Percentiles rank a stretch among this genome's conserved stretches.
Conservation (phyloP, 2,888 invertebrate genomes). For the Shargacucullia verbasci region DNA sequence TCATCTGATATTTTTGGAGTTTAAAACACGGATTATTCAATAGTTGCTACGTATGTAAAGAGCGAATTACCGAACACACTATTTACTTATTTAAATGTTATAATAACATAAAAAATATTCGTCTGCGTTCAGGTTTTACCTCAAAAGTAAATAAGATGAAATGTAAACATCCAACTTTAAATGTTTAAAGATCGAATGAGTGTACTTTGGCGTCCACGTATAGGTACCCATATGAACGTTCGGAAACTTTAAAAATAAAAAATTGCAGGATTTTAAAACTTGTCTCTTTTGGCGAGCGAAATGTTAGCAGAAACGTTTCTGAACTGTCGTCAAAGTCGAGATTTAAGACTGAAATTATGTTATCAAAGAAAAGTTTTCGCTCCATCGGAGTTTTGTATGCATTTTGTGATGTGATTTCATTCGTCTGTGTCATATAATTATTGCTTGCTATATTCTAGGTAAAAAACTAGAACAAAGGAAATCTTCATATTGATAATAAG, state of each 20-base stretch:
- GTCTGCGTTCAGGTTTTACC: neutral
- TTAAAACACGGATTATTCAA: too few species aligned
- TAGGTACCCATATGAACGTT: constrained; percentile 22
- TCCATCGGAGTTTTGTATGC: constrained; percentile 33
- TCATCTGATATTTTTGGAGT: too few species aligned
- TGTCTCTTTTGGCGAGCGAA: constrained; percentile 20
- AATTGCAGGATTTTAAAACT: constrained; percentile 26
- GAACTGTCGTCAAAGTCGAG: constrained; percentile 33
- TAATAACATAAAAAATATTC: too few species aligned
- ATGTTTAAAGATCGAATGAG: constrained; percentile 37
- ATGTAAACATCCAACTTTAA: constrained; percentile 22
- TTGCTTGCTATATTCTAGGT: too few species aligned
- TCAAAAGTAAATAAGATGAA: constrained; percentile 17
- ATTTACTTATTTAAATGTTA: too few species aligned
- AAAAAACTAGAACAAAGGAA: too few species aligned
- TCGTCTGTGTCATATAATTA: too few species aligned
- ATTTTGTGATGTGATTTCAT: constrained; percentile 47
- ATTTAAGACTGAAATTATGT: constrained; percentile 51
- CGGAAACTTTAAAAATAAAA: constrained; percentile 10
- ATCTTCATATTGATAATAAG: too few species aligned
- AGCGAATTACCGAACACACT: too few species aligned
- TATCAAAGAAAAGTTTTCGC: constrained; percentile 47
- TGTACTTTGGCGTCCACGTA: constrained; percentile 5
- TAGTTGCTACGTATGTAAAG: too few species aligned
- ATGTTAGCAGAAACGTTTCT: constrained; percentile 27